Percentiles rank a stretch among this genome's conserved stretches.
These are phyloP conservation scores for Acanthurus lineatus DNA, from an alignment of 2,797 vertebrate species.

Conservation along the genomic window DNA sequence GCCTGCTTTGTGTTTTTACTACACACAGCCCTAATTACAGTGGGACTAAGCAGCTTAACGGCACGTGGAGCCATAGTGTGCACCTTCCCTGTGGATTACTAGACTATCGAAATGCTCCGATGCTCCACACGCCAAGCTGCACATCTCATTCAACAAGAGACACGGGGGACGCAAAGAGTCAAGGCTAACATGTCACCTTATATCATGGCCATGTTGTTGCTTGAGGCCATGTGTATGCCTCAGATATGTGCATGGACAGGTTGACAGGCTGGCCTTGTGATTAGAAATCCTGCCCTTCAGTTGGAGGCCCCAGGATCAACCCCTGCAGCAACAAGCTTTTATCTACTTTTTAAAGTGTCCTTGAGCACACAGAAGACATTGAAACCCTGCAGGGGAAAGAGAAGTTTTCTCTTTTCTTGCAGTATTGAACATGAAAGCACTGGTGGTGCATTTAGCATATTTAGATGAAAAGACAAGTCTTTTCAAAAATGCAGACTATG, in stretches of 20 bases:
- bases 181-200: slow-evolving; percentile 39
- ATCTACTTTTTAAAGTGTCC: slow-evolving; percentile 44
- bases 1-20: slow-evolving; percentile 78
- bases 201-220: slow-evolving; percentile 44
- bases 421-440: slow-evolving; percentile 31
- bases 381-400: slow-evolving; percentile 24
- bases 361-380: slow-evolving; percentile 47
- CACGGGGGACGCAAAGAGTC: slow-evolving; percentile 37
- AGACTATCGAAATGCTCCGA: slow-evolving; percentile 53
- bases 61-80: slow-evolving; percentile 81
- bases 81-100: slow-evolving; percentile 81
- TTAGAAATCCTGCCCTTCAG: slow-evolving; percentile 47
- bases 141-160: slow-evolving; percentile 62
- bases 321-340: slow-evolving; percentile 43
- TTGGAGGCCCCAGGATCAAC: slow-evolving; percentile 31
- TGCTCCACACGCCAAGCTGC: slow-evolving; percentile 47
- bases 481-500: not conserved
- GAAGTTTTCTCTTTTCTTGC: slow-evolving; percentile 16
- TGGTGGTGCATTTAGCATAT: slow-evolving; percentile 17
- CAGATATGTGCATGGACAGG: slow-evolving; percentile 32
- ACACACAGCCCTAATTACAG: slow-evolving; percentile 81
- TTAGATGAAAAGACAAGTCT: not conserved
- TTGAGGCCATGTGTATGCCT: slow-evolving; percentile 21
- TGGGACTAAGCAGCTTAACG: slow-evolving; percentile 81
- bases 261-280: slow-evolving; percentile 50